phyloP scores from a whole-genome alignment of 2,113 vertebrate species.

The Cebidichthys violaceus region DNA sequence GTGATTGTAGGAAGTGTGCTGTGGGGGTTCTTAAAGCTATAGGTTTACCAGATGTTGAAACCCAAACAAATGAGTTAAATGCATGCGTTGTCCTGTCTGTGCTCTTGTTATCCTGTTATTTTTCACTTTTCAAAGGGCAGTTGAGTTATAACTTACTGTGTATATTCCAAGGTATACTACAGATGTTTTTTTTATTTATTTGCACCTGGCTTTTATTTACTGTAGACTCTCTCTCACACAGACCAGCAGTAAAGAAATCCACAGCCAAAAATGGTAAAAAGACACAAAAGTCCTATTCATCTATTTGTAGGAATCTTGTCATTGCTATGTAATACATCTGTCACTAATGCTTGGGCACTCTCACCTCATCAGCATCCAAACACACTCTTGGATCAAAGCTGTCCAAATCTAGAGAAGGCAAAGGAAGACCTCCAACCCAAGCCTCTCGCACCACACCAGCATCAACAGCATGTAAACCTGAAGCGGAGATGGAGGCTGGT shows the following conservation, averaged over 20 bases:
- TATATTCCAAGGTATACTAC: background rate
- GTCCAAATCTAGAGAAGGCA: constrained; percentile 34
- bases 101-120: background rate
- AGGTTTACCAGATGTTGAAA: constrained; percentile 5
- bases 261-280: constrained; percentile 39
- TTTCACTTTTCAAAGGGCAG: background rate
- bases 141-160: background rate
- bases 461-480: constrained; percentile 31
- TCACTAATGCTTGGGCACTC: background rate
- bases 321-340: background rate
- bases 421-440: background rate
- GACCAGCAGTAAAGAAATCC: constrained; percentile 29
- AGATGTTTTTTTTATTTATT: background rate
- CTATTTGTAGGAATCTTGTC: background rate
- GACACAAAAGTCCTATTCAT: background rate
- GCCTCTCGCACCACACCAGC: background rate
- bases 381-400: constrained; percentile 12
- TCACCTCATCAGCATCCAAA: constrained; percentile 29
- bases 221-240: constrained; percentile 11
- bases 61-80: background rate
- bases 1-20: constrained; percentile 27
- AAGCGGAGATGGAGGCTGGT: constrained; percentile 36
- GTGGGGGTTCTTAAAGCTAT: constrained; percentile 48
- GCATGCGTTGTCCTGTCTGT: background rate
- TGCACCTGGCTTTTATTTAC: background rate